Base-by-base conservation (phyloP, 2,888 invertebrate species). In the Hypolimnas misippus region DNA sequence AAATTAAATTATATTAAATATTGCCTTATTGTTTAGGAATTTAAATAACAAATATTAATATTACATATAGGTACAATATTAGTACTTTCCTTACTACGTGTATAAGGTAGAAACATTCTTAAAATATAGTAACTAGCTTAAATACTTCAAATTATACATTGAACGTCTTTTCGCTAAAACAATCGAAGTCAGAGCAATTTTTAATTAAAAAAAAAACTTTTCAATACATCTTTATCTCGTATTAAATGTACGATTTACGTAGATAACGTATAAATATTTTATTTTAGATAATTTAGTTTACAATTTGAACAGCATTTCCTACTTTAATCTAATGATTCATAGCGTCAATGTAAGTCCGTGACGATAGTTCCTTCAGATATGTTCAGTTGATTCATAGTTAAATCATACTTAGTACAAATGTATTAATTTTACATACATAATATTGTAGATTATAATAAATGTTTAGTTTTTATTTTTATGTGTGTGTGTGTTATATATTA, bases 391-490 rank as follows among this genome's bases (percentile, higher is more conserved):
- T 50, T 63, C 44, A 51, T n/a, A n/a, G n/a, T n/a, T n/a, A n/a
- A n/a, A n/a, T n/a, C n/a, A n/a, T n/a, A n/a, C n/a, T n/a, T 54
- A 57, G 62, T 54, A 58, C 58, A 63, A 58, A 63, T 55, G 54
- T 59, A 25, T 38, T 16, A 57, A 31, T 33, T 12, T 33, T 51
- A 58, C 19, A 50, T 50, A 38, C 16, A 40, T 29, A 17, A 29
- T 46, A n/a, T 8, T 19, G 21, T 19, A 4, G 1, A 21, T 46
- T 21, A 6, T 56, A 49, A 17, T 51, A 29, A 38, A 16, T 31
- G 14, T 29, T 50, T 57, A 29, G n/a, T 6, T 50, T 49, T 50
- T 29, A 40, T 21, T 40, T 57, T 35, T 57, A 38, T 35, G 4
- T 51, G 35, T 57, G 35, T 29, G 8, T 51, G 35, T 57, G 44